phyloP scores from a whole-genome alignment of 2,888 invertebrate genomes.

The Plusia festucae region DNA sequence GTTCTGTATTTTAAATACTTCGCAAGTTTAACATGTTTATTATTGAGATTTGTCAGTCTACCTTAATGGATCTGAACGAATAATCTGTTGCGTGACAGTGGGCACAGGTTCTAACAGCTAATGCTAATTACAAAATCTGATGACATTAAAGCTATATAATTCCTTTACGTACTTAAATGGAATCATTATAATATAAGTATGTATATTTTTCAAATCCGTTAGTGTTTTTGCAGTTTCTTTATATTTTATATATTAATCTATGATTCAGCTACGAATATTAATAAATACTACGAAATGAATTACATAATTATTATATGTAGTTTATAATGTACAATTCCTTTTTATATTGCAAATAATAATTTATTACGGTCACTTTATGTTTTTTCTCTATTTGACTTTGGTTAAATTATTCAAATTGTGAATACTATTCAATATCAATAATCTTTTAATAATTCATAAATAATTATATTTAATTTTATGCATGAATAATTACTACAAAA shows the following conservation, averaged over 20 bases:
- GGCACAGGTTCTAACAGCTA: slow-evolving; percentile 38
- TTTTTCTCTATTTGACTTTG: slow-evolving; percentile 5
- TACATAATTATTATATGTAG: slow-evolving; percentile 50
- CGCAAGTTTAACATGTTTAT: not conserved
- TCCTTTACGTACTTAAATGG: slow-evolving; percentile 70
- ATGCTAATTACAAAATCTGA: slow-evolving; percentile 57
- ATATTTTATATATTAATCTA: slow-evolving; percentile 69
- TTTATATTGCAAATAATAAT: slow-evolving; percentile 63
- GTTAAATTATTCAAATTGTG: not conserved
- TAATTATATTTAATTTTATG: too few relatives aligned
- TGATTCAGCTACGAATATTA: slow-evolving; percentile 70
- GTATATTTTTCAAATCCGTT: slow-evolving; percentile 84
- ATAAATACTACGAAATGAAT: slow-evolving; percentile 69
- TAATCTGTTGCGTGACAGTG: slow-evolving; percentile 35
- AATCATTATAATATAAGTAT: slow-evolving; percentile 68
- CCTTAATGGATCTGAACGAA: not conserved
- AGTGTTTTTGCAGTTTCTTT: slow-evolving; percentile 85
- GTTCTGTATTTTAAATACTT: not conserved
- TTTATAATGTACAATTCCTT: slow-evolving; percentile 75
- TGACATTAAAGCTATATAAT: slow-evolving; percentile 75
- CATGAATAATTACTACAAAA: too few relatives aligned
- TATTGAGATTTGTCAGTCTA: slow-evolving; percentile 3
- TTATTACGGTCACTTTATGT: slow-evolving; percentile 59
- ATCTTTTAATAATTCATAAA: slow-evolving; percentile 7
- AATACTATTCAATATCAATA: not conserved